Evolutionary conservation across 2,888 invertebrate genomes (phyloP).

Genomic region (Acleris sparsana): DNA sequence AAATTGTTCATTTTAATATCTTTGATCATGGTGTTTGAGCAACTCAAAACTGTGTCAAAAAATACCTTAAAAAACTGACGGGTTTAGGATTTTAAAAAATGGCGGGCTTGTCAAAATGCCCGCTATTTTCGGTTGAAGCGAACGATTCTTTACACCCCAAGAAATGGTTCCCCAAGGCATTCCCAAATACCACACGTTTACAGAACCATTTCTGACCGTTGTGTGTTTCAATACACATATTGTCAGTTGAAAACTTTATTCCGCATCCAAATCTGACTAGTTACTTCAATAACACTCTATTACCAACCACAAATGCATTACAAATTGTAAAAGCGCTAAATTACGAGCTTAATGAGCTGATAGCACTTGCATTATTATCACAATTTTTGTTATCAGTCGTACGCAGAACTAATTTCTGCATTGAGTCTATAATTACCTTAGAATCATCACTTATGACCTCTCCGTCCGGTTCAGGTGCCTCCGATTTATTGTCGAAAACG

Average conservation of each 20-base stretch:
- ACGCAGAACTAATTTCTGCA: slow-evolving; percentile 80
- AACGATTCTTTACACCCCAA: too few species aligned
- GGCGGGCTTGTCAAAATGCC: too few species aligned
- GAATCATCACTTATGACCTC: slow-evolving; percentile 60
- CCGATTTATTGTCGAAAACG: slow-evolving; percentile 74
- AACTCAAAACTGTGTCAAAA: slow-evolving; percentile 18
- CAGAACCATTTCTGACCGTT: not conserved
- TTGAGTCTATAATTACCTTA: slow-evolving; percentile 79
- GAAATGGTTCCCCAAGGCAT: too few species aligned
- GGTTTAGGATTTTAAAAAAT: too few species aligned
- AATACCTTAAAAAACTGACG: not conserved
- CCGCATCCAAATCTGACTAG: slow-evolving; percentile 16
- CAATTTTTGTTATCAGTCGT: slow-evolving; percentile 82
- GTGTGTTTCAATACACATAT: not conserved
- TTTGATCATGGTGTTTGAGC: slow-evolving; percentile 12
- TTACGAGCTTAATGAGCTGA: slow-evolving; percentile 79
- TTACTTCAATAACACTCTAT: slow-evolving; percentile 1
- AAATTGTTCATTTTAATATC: slow-evolving; percentile 15
- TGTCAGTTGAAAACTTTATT: slow-evolving; percentile 5
- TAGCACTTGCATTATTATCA: slow-evolving; percentile 80
- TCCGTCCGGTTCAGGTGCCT: slow-evolving; percentile 46
- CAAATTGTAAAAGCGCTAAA: slow-evolving; percentile 40
- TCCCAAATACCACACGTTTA: too few species aligned
- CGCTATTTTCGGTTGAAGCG: too few species aligned
- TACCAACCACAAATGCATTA: slow-evolving; percentile 47